phyloP scores from a whole-genome alignment of 1,140 invertebrate genomes.

The Drosophila teissieri region DNA sequence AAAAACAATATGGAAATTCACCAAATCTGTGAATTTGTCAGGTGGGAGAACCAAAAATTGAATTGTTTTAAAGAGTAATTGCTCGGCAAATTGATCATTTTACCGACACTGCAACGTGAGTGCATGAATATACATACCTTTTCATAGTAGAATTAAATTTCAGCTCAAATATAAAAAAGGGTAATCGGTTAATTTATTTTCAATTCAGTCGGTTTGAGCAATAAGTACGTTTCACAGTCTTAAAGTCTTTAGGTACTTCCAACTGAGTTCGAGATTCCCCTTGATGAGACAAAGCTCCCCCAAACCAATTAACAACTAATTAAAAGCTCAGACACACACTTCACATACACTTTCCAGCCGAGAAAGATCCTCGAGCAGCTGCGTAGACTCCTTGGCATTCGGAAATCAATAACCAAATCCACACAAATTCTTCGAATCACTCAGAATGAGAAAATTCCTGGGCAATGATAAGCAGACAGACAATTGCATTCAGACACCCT shows the following conservation, averaged over 20 bases:
- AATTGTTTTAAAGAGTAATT: conserved; percentile 26
- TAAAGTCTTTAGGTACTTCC: neutral
- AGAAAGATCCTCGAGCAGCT: conserved; percentile 1
- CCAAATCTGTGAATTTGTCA: conserved; percentile 20
- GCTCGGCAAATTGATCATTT: neutral
- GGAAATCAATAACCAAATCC: conserved; percentile 79
- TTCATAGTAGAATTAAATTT: neutral
- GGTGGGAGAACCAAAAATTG: conserved; percentile 28
- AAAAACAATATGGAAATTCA: conserved; percentile 28
- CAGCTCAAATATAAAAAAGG: no score
- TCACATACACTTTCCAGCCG: neutral
- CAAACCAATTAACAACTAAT: conserved; percentile 76
- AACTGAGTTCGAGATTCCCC: neutral
- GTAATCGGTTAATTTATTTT: no score
- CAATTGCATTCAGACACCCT: conserved; percentile 23
- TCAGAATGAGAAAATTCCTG: conserved; percentile 78
- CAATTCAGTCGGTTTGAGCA: neutral
- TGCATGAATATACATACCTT: neutral
- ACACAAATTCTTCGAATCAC: conserved; percentile 73
- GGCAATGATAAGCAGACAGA: conserved; percentile 68
- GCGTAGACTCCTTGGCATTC: conserved; percentile 51
- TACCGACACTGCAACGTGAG: neutral
- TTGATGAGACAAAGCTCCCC: conserved; percentile 13
- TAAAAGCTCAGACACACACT: conserved; percentile 63
- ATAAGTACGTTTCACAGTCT: neutral